Percentiles rank a stretch among this genome's conserved stretches.
Conservation (phyloP, 35 echinoderm and acorn worm genomes). For the Ophioderma brevispina region DNA sequence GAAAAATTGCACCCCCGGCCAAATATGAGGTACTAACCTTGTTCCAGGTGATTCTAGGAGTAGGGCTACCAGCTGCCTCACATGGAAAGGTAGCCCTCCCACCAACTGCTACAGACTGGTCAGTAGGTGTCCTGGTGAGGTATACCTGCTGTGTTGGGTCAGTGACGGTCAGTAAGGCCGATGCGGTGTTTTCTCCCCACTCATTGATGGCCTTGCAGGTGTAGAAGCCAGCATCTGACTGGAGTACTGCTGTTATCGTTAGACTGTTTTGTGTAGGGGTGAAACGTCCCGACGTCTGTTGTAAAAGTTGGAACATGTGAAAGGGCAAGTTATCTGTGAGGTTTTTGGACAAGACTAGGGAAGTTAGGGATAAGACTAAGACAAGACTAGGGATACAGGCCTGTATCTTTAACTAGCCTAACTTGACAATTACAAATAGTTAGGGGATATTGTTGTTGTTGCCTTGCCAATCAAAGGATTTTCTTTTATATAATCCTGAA, state of each 20-base stretch:
- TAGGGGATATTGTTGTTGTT: no score
- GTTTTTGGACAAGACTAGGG: no score
- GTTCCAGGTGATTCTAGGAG: conserved; percentile 71
- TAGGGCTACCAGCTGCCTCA: conserved; percentile 62
- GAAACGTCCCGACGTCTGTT: conserved; percentile 67
- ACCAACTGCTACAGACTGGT: conserved; percentile 68
- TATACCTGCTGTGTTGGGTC: conserved; percentile 52
- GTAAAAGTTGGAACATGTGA: background rate
- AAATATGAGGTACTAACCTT: no score
- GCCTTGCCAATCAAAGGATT: no score
- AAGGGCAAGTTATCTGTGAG: no score
- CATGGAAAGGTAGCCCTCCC: conserved; percentile 76
- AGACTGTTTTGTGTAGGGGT: conserved; percentile 44
- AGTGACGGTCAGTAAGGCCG: conserved; percentile 65
- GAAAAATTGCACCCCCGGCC: no score
- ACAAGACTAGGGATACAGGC: no score
- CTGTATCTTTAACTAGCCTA: no score
- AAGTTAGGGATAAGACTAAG: background rate
- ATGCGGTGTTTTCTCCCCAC: conserved; percentile 86
- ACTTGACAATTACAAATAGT: no score
- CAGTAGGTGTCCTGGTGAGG: conserved; percentile 61
- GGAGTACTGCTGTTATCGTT: conserved; percentile 59
- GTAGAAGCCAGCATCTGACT: conserved; percentile 76
- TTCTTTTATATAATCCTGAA: no score
- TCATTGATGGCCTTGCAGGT: conserved; percentile 82